Evolutionary conservation across 2,888 invertebrate genomes (phyloP).

Genomic region (Podotricha telesiphe): DNA sequence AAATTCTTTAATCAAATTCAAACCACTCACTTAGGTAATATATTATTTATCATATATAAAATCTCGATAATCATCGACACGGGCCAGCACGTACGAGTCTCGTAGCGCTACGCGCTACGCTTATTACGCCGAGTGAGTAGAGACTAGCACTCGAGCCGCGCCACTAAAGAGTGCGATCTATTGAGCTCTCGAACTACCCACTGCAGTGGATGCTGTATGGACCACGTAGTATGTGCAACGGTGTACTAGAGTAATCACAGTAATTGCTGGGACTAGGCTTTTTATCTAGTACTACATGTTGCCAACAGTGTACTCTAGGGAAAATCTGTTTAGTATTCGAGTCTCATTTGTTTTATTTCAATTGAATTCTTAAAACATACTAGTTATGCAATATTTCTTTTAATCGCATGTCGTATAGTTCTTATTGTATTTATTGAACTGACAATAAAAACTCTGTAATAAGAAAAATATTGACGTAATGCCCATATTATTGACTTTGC

Average conservation of each 20-base stretch:
- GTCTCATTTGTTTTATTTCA: neutral
- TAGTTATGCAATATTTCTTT: no score
- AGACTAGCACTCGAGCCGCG: constrained; percentile 14
- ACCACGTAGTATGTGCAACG: neutral
- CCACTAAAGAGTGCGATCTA: constrained; percentile 16
- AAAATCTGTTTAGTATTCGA: neutral
- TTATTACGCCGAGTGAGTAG: constrained; percentile 20
- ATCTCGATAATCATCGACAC: constrained; percentile 2
- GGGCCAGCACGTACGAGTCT: neutral
- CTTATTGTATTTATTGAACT: no score
- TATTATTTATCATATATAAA: constrained; percentile 1
- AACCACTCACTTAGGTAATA: neutral
- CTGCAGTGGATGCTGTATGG: constrained; percentile 13
- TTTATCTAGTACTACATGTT: neutral
- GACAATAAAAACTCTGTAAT: no score
- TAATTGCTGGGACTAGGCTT: constrained; percentile 17
- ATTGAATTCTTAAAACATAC: neutral
- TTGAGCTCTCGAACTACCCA: constrained; percentile 6
- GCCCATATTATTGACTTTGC: no score
- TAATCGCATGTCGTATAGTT: no score
- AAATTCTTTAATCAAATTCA: no score
- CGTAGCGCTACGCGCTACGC: constrained; percentile 16
- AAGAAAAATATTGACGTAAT: no score
- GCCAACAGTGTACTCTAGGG: neutral
- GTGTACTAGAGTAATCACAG: neutral